These are phyloP conservation scores for Planococcus citri DNA, from an alignment of 1,140 invertebrate genomes.

Conservation along the genomic window DNA sequence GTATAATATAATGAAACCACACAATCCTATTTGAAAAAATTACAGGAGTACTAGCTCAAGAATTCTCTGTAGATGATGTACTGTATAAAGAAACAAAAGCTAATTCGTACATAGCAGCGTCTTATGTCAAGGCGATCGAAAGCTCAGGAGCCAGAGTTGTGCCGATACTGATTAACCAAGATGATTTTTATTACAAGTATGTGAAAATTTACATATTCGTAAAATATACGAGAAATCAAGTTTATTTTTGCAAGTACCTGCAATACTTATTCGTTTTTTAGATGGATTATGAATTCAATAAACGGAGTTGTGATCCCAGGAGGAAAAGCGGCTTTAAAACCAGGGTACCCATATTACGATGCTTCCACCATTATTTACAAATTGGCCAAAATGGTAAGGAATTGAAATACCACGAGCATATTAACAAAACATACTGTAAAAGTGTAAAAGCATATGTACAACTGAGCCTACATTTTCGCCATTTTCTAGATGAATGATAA, in stretches of 20 bases:
- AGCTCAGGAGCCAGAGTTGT: slow-evolving; percentile 65
- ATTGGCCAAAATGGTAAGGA: slow-evolving; percentile 30
- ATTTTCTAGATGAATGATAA: slow-evolving; percentile 44
- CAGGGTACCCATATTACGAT: slow-evolving; percentile 53
- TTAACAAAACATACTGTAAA: too few relatives aligned
- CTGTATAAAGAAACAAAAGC: slow-evolving; percentile 33
- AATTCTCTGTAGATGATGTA: not conserved
- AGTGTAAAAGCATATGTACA: too few relatives aligned
- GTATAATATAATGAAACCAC: too few relatives aligned
- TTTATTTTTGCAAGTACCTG: too few relatives aligned
- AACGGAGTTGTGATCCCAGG: slow-evolving; percentile 62
- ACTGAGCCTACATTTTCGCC: too few relatives aligned
- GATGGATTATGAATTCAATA: slow-evolving; percentile 24
- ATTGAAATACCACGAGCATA: too few relatives aligned
- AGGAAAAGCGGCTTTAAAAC: slow-evolving; percentile 51
- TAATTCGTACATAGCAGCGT: slow-evolving; percentile 66
- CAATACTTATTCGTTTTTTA: not conserved
- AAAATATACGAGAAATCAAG: not conserved
- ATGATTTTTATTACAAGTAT: slow-evolving; percentile 27
- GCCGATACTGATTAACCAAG: slow-evolving; percentile 44
- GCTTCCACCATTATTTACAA: slow-evolving; percentile 52
- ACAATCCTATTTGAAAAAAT: too few relatives aligned
- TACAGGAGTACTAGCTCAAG: slow-evolving; percentile 18
- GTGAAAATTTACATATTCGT: too few relatives aligned
- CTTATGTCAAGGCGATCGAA: slow-evolving; percentile 77